Conservation (phyloP, 2,888 invertebrate genomes). For the Stomorhina lunata region DNA sequence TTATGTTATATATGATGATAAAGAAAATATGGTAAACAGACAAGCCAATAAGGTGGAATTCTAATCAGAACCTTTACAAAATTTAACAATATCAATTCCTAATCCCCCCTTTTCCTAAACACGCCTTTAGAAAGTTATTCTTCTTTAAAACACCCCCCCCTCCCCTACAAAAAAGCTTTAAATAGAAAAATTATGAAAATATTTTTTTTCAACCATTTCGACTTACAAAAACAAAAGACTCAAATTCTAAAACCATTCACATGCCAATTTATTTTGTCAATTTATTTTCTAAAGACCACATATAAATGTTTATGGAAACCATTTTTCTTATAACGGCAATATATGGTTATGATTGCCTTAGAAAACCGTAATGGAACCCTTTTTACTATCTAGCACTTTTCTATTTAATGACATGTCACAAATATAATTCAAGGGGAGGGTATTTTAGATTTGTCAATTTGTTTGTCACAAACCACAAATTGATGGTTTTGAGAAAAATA, state of each 20-base stretch:
- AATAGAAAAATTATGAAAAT: neutral
- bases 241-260: constrained; percentile 2
- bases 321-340: neutral
- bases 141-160: neutral
- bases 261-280: constrained; percentile 17
- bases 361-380: constrained; percentile 18
- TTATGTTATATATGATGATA: neutral
- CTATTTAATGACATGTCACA: neutral
- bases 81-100: no score
- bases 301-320: neutral
- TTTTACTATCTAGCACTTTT: constrained; percentile 11
- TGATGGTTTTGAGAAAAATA: neutral
- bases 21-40: neutral
- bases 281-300: no score
- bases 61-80: no score
- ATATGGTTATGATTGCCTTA: constrained; percentile 19
- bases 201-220: neutral
- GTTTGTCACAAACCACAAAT: constrained; percentile 2
- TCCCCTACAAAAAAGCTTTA: neutral
- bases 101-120: no score
- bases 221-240: neutral
- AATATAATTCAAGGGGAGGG: neutral
- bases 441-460: constrained; percentile 15
- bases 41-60: neutral
- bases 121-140: neutral